phyloP scores from a whole-genome alignment of 2,797 vertebrate species.

The Xenops minutus region DNA sequence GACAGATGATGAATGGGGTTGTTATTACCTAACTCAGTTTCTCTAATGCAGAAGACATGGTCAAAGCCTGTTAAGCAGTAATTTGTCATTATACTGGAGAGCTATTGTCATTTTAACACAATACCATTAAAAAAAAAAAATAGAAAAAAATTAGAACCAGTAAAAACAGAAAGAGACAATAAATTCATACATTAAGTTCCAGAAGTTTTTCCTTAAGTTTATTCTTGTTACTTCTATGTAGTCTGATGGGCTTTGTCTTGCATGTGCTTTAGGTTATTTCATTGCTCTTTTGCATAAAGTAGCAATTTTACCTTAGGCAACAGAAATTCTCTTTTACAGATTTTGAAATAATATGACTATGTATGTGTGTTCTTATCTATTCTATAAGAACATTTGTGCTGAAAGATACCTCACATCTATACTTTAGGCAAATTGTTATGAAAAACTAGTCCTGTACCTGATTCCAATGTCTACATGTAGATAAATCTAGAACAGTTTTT shows the following conservation, averaged over 20 bases:
- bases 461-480: not conserved
- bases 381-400: not conserved
- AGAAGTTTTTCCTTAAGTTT: not conserved
- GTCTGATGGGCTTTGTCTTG: not conserved
- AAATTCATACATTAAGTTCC: not conserved
- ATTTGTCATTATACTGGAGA: not conserved
- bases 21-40: not conserved
- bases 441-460: not conserved
- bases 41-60: not conserved
- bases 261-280: not conserved
- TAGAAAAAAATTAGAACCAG: too few species aligned
- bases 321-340: not conserved
- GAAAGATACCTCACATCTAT: not conserved
- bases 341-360: not conserved
- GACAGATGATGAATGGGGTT: not conserved
- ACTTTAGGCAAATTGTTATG: not conserved
- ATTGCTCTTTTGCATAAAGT: not conserved
- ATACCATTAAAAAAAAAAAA: too few species aligned
- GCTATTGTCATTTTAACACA: not conserved
- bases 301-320: not conserved
- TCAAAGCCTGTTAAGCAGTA: not conserved
- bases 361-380: not conserved
- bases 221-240: not conserved
- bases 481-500: not conserved
- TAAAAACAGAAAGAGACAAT: not conserved